phyloP scores from a whole-genome alignment of 1,140 invertebrate species.

The Drosophila seguyi region DNA sequence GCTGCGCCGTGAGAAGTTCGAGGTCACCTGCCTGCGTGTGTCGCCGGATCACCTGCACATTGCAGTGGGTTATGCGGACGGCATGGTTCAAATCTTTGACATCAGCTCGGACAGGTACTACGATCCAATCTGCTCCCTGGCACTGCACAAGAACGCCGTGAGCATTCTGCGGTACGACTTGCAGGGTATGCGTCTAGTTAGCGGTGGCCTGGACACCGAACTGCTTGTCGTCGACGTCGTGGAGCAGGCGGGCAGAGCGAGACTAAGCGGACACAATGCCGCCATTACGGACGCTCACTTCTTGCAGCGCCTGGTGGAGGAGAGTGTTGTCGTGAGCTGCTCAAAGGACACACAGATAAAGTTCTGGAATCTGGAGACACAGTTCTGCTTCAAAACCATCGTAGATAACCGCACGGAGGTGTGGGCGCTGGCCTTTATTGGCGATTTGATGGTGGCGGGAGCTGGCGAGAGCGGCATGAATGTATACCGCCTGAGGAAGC shows the following conservation, averaged over 20 bases:
- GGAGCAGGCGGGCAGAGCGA: conserved; percentile 94
- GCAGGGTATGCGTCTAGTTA: conserved; percentile 73
- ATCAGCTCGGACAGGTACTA: conserved; percentile 87
- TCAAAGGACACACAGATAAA: conserved; percentile 98
- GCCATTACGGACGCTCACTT: conserved; percentile 95
- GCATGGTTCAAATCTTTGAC: conserved; percentile 94
- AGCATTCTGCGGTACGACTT: conserved; percentile 92
- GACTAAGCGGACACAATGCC: conserved; percentile 96
- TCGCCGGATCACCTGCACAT: conserved; percentile 91
- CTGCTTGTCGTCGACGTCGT: conserved; percentile 98
- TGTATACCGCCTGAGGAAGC: conserved; percentile 90
- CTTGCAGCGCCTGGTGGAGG: conserved; percentile 87
- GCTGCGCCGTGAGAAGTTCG: conserved; percentile 91
- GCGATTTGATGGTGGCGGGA: conserved; percentile 94
- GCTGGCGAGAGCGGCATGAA: conserved; percentile 93
- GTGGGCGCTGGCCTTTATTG: conserved; percentile 93
- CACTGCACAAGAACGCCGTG: conserved; percentile 95
- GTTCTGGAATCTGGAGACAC: conserved; percentile 98
- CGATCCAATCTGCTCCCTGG: conserved; percentile 89
- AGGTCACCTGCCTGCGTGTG: conserved; percentile 90
- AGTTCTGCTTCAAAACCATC: conserved; percentile 98
- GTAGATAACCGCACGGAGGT: conserved; percentile 93
- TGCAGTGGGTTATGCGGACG: conserved; percentile 96
- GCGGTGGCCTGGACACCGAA: conserved; percentile 91
- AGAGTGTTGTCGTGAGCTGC: conserved; percentile 92